Evolutionary conservation across 2,888 invertebrate genomes (phyloP), one percentile per base, ranked within the genome.

Genomic region (Lasioglossum vierecki): DNA sequence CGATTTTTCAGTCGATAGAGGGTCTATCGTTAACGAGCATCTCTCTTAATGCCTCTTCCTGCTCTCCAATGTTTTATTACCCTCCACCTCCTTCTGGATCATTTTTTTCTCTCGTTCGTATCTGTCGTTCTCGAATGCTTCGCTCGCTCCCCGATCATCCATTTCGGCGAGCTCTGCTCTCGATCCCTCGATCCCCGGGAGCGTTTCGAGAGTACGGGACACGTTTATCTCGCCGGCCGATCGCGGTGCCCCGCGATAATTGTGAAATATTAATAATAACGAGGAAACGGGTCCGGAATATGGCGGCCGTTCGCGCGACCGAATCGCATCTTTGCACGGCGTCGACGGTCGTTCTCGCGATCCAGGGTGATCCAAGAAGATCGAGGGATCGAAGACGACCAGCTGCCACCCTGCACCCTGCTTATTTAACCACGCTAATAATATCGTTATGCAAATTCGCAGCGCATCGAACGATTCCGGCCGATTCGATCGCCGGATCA

Each of bases 261-360:
- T 93, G 92, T 91, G 92, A 92, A 93, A 93, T 91, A 93, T 92
- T 91, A 93, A 92, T 93, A 92, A 92, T 91, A 92, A 93, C 88
- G 91, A 92, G 91, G 91, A 92, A 91, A 91, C 88, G 86, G 89
- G 88, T 88, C 87, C 88, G 82, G 85, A 79, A 84, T 63, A 76
- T 90, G 90, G 89, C 82, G 89, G 63, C 30, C 63, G 6, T 63
- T 63, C 75, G 68, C 60, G 53, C 76, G 66, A n/a, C 39, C 76
- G 30, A 84, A 86, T 89, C 89, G 83, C 87, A 86, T 88, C 84
- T 15, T 8, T 87, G 84, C 83, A 83, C 82, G 86, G 88, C 88
- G 85, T 82, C 82, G 87, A 87, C 88, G 73, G 60, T 30, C 57
- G 63, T 71, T 63, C 15, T 9, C 71, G n/a, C 63, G 71, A 79